Base-by-base conservation (phyloP, 1,140 invertebrate genomes). In the Triops cancriformis region DNA sequence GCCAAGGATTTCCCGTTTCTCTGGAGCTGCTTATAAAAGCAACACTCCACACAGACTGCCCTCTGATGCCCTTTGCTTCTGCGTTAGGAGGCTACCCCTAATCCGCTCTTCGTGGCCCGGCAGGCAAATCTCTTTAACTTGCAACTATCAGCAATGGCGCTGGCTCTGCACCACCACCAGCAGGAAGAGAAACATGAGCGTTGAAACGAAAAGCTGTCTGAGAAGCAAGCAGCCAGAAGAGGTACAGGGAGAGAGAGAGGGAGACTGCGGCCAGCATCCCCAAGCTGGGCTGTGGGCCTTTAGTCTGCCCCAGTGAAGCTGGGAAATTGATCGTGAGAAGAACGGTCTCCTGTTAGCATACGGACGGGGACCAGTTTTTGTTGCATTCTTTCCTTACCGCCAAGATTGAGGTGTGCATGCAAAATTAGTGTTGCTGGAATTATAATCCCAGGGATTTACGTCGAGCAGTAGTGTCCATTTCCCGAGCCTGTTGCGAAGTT, bases 191-290 rank as follows among this genome's bases (percentile, higher is more conserved):
- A 64, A 23, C 51, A 64, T 64, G 51, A 64, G 23, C 51, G 51
- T 64, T 64, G 51, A 64, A 64, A 64, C 51, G 51, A 23, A 64
- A 64, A n/a, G 51, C 51, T 64, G 51, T 64, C 51, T 37, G 51
- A 14, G 23, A 64, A 23, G 51, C 51, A 64, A 64, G 51, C 51
- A 64, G 51, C 51, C 31, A 64, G 51, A 64, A 64, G 51, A 64
- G 51, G 18, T 64, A 64, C 51, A 64, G 11, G 51, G 51, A 64
- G 31, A 37, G 31, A 37, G 31, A 37, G 31, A 37, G 31, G 7
- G 31, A 37, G 31, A 37, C 31, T 37, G 31, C 31, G 31, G 31
- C 51, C 51, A 64, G 51, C 51, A 64, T 64, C 51, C 51, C 51
- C 6, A n/a, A n/a, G 51, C 51, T 64, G 51, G 51, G 51, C 51